phyloP scores from a whole-genome alignment of 64 coral and sea anemone genomes.

The Cladopsammia gracilis region DNA sequence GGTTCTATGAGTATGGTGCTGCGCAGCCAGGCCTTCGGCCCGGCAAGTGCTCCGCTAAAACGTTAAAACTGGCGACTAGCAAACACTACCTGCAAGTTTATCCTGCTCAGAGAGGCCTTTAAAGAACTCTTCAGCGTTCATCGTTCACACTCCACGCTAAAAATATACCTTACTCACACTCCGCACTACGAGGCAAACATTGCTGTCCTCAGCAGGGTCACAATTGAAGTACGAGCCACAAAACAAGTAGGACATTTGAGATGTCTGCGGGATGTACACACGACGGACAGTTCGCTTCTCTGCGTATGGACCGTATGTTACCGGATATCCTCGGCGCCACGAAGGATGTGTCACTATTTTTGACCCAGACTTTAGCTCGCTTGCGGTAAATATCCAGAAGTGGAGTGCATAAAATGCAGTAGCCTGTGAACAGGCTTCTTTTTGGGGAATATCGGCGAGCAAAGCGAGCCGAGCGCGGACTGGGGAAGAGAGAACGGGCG shows the following conservation, averaged over 20 bases:
- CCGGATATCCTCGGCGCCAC: slow-evolving; percentile 51
- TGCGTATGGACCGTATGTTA: slow-evolving; percentile 23
- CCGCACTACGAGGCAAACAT: slow-evolving; percentile 36
- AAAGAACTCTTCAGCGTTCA: slow-evolving; percentile 64
- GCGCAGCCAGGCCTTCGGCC: too few relatives aligned
- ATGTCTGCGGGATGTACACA: slow-evolving; percentile 77
- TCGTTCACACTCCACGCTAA: slow-evolving; percentile 5
- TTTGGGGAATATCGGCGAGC: too few relatives aligned
- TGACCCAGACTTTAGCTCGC: background rate
- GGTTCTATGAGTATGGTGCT: too few relatives aligned
- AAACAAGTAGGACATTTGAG: slow-evolving; percentile 73
- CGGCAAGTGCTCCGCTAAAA: too few relatives aligned
- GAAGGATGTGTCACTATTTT: slow-evolving; percentile 1
- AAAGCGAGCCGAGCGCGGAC: too few relatives aligned
- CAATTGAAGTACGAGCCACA: slow-evolving; percentile 79
- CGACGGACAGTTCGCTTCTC: slow-evolving; percentile 48
- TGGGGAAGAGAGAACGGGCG: too few relatives aligned
- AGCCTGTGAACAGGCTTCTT: too few relatives aligned
- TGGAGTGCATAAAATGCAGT: background rate
- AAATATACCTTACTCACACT: background rate
- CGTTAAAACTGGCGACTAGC: background rate
- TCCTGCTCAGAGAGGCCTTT: slow-evolving; percentile 52
- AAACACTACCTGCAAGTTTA: slow-evolving; percentile 68
- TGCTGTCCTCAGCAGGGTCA: slow-evolving; percentile 48
- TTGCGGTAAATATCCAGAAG: background rate